Base-by-base conservation (phyloP, 1,140 invertebrate genomes). In the Pseudomyrmex pallidus region DNA sequence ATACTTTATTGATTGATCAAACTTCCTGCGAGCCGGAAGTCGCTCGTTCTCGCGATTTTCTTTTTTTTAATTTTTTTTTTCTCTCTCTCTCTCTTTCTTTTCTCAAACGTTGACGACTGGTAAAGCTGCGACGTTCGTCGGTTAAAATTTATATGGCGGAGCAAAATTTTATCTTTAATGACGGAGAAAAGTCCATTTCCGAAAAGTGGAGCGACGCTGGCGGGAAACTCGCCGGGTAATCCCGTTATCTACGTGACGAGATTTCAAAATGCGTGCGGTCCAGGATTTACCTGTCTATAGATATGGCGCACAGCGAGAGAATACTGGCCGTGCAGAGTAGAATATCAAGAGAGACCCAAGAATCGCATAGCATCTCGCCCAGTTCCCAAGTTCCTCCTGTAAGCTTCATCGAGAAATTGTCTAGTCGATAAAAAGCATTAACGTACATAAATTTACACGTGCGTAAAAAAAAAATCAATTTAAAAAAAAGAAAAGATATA, bases 301-400 rank as follows among this genome's bases (percentile, higher is more conserved):
- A 97, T 90, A 98, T 98, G 90, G 97, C 96, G 95, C 96, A 97
- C 91, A 98, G 93, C 90, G 96, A 96, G 67, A 98, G 94, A 90
- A 98, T 96, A 87, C 97, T 96, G 82, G 98, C 96, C 2, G 98
- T 99, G 92, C 98, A 99, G 1, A 98, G 96, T 4, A 99, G 95
- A 59, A 99, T 97, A 91, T 99, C 98, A 90, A 98, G 95, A 0
- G 98, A 98, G 61, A 99, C 96, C 98, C 98, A 99, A 73, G 98
- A 96, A 90, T 98, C 97, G 92, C 97, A 98, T 17, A 98, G 94
- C 4, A 96, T 94, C 94, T 96, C 95, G n/a, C 97, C 97, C 2
- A 98, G 95, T 86, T 96, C 95, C 97, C 97, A 98, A 80, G 95
- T 95, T 76, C 97, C 97, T 96, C 90, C 87, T 86, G 91, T 92